Evolutionary conservation across 2,797 vertebrate species (phyloP).

Genomic region (Acanthornis magna): DNA sequence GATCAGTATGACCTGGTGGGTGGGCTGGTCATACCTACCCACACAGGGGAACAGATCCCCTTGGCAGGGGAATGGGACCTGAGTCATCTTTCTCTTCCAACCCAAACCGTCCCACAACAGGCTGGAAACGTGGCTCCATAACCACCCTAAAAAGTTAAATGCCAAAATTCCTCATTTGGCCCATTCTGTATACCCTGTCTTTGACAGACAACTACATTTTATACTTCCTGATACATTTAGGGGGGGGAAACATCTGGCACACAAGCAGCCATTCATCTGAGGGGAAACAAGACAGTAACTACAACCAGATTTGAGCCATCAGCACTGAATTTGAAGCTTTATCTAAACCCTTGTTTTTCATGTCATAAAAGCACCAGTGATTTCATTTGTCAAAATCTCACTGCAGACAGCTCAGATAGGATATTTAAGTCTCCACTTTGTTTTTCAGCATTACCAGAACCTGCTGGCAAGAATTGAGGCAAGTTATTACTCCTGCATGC

Average conservation of each 20-base stretch:
- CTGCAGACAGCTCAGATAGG: neutral
- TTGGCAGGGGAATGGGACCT: neutral
- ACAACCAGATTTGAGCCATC: neutral
- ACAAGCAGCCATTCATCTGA: neutral
- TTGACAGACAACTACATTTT: neutral
- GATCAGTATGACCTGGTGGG: neutral
- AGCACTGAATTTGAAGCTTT: neutral
- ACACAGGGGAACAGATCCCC: rapidly evolving
- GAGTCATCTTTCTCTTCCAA: neutral
- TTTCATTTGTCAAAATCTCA: neutral
- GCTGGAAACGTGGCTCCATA: neutral
- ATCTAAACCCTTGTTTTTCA: neutral
- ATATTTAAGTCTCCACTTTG: neutral
- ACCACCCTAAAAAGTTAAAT: neutral
- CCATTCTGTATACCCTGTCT: neutral
- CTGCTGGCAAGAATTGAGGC: neutral
- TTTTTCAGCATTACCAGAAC: neutral
- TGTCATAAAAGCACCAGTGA: neutral
- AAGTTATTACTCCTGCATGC: neutral
- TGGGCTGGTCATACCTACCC: neutral
- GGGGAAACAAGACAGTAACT: neutral
- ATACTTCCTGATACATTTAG: neutral
- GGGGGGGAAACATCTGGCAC: neutral
- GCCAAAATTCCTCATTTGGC: neutral
- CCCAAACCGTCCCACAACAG: rapidly evolving